Evolutionary conservation across 1,140 invertebrate species (phyloP), one percentile per base, ranked within the genome.

Genomic region (Paramacrobiotus metropolitanus): DNA sequence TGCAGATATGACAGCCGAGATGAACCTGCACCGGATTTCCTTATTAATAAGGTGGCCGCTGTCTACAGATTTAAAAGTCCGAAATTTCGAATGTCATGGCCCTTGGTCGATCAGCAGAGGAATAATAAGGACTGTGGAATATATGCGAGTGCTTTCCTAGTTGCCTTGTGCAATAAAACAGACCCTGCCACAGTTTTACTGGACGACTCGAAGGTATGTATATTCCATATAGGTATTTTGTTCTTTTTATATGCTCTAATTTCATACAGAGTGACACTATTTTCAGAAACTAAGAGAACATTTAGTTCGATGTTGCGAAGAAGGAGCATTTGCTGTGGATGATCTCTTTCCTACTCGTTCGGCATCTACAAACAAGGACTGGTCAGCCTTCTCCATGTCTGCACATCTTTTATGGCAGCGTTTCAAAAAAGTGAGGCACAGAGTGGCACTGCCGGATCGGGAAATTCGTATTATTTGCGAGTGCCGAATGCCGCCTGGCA

Each of bases 101-200:
- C 48, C 48, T 9, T 55, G 15, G 48, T 55, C 4, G 48, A 55
- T 55, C 48, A 55, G 28, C 48, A 55, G 48, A 55, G 28, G 48
- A 55, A 55, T 55, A 55, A 55, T 28, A 55, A 55, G 24, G 48
- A 55, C 24, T 55, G 48, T 55, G 48, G 48, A 4, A 55, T 55
- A 15, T 55, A 20, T 24, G 48, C 48, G 15, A 55, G 15, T 24
- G 48, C 48, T 55, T 55, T 55, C 24, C 24, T 55, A 24, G 48
- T 55, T 55, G 48, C 48, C 15, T 24, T 55, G 15, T 55, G 48
- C 24, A 15, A 55, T 15, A 15, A 55, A 24, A 20, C 9, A 9
- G 48, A 55, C 28, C 48, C 48, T 20, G 28, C 15, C 15, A 24
- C 15, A 15, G 4, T 55, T 20, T 20, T 9, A 24, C 28, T 55